A percentile compares a stretch with the other conserved stretches of the same genome.
phyloP scores from a whole-genome alignment of 2,113 vertebrate species.

The Syngnathus typhle region DNA sequence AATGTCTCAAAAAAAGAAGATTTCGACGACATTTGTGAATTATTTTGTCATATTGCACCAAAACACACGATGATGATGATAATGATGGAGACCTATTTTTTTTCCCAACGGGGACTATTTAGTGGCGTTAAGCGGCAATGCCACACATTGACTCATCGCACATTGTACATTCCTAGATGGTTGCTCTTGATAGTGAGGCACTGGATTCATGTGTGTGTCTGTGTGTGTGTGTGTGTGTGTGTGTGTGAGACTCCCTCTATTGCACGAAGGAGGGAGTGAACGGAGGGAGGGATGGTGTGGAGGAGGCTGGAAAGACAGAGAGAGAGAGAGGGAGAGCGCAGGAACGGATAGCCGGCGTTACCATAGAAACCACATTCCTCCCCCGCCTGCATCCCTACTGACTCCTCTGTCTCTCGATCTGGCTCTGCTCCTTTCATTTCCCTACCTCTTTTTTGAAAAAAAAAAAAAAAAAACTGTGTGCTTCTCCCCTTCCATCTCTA shows the following conservation, averaged over 20 bases:
- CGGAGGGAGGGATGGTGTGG: slow-evolving; percentile 38
- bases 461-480: slow-evolving; percentile 27
- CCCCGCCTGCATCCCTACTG: slow-evolving; percentile 79
- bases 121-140: not conserved
- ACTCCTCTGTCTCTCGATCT: slow-evolving; percentile 60
- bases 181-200: slow-evolving; percentile 23
- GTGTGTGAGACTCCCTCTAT: slow-evolving; percentile 29
- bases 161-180: slow-evolving; percentile 4
- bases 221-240: slow-evolving; percentile 16
- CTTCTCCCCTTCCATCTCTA: not conserved
- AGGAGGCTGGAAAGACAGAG: slow-evolving; percentile 46
- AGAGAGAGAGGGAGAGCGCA: slow-evolving; percentile 55
- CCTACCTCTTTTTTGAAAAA: slow-evolving; percentile 55
- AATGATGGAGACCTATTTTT: not conserved
- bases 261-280: slow-evolving; percentile 45
- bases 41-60: not conserved
- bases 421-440: slow-evolving; percentile 54
- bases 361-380: slow-evolving; percentile 81
- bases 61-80: not conserved
- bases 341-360: slow-evolving; percentile 77
- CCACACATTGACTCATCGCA: not conserved
- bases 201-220: slow-evolving; percentile 18
- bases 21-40: not conserved
- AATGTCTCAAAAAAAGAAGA: not conserved
- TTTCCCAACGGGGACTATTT: not conserved